Evolutionary conservation across 2,113 vertebrate genomes (phyloP), one percentile per base, ranked within the genome.

Genomic region (Pseudopipra pipra): DNA sequence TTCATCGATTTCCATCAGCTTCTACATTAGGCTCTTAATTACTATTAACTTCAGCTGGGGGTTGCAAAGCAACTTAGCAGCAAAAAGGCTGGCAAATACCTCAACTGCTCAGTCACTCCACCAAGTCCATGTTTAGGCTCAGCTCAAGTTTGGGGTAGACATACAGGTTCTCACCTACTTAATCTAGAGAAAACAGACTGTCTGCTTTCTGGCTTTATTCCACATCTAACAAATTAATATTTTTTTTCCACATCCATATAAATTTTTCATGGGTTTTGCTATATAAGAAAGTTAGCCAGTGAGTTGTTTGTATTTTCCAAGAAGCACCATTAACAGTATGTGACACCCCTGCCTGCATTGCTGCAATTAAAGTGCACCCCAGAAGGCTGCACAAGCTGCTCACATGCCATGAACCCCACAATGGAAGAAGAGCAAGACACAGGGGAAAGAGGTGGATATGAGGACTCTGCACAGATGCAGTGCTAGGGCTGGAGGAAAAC

Each of bases 11-110:
- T 77, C 31, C n/a, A 71, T 66, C 3, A 8, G 23, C 49, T 86
- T 92, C 92, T 54, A 70, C 46, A 85, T 95, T 71, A 89, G 59
- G 35, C 33, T 8, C 6, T 81, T 90, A 81, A 87, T 89, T 75
- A 43, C 30, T 31, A 11, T 27, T 81, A 81, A 68, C 8, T 90
- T 39, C 6, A 33, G 8, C 55, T 67, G 21, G 37, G 28, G n/a
- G 6, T 19, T 74, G 27, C 39, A 90, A 63, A 92, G 33, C 30
- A 80, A n/a, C 21, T 67, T 51, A 62, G 21, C 37, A 73, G 35
- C 33, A 67, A 65, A 79, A 90, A 46, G 18, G 6, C 35, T 66
- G 33, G 14, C 6, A 65, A 70, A 59, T 31, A 56, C 24, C 67
- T 24, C 5, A 78, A 39, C 21, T 28, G 7, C 39, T 80, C 31